These are phyloP conservation scores for Resseliella maxima DNA, from an alignment of 2,888 invertebrate genomes.

Conservation along the genomic window DNA sequence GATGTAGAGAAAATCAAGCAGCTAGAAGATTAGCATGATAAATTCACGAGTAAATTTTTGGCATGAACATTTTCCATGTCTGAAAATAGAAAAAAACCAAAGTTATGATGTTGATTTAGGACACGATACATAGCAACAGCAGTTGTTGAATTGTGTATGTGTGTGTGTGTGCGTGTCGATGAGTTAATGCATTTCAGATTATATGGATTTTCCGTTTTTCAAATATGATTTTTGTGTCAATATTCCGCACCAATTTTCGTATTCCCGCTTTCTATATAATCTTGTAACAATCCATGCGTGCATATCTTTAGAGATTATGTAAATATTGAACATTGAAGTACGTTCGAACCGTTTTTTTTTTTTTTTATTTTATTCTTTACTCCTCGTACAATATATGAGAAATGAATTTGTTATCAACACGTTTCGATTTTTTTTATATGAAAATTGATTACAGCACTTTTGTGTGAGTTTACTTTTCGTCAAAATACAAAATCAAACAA, in stretches of 20 bases:
- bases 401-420: neutral
- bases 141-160: neutral
- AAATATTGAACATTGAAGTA: constrained; percentile 19
- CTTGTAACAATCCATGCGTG: constrained; percentile 8
- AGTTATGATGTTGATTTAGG: constrained; percentile 49
- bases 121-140: neutral
- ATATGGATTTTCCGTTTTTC: constrained; percentile 32
- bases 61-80: neutral
- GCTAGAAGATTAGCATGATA: neutral
- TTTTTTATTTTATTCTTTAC: neutral
- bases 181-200: constrained; percentile 54
- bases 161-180: constrained; percentile 55
- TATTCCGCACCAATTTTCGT: neutral
- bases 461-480: neutral
- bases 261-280: neutral
- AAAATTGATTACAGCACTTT: neutral
- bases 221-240: constrained; percentile 9
- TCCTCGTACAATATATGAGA: neutral
- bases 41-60: constrained; percentile 11
- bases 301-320: constrained; percentile 26
- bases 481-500: neutral
- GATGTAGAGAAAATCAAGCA: neutral
- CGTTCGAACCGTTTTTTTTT: neutral
- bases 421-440: constrained; percentile 4
- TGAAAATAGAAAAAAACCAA: neutral